Evolutionary conservation across 2,888 invertebrate genomes (phyloP).

Genomic region (Metacarcinus magister): DNA sequence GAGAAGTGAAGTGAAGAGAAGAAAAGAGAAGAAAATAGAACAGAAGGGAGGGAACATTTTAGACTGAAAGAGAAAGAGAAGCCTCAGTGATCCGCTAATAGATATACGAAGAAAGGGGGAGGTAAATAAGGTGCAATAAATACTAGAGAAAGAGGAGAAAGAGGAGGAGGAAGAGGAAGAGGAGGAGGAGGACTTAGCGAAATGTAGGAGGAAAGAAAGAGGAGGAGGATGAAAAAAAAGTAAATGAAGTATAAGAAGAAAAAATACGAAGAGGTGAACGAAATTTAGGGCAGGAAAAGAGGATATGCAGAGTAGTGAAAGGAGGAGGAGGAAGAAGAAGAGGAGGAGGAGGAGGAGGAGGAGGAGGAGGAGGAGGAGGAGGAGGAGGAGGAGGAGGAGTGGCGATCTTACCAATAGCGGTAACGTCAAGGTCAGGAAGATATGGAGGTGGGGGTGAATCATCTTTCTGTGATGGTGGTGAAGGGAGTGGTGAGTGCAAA

Average conservation of each 20-base stretch:
- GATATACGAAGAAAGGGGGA: not conserved
- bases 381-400: not conserved
- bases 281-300: too few relatives aligned
- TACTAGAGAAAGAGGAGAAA: not conserved
- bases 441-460: not conserved
- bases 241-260: too few relatives aligned
- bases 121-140: not conserved
- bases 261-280: too few relatives aligned
- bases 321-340: too few relatives aligned
- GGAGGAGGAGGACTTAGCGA: too few relatives aligned
- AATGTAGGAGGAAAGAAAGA: too few relatives aligned
- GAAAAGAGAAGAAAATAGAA: not conserved
- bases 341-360: too few relatives aligned
- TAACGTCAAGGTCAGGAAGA: slow-evolving; percentile 2
- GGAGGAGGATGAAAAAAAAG: too few relatives aligned
- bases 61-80: not conserved
- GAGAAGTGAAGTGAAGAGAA: not conserved
- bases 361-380: not conserved
- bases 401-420: not conserved
- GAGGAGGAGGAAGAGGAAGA: not conserved
- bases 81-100: not conserved
- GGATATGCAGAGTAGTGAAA: too few relatives aligned
- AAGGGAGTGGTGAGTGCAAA: not conserved
- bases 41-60: not conserved
- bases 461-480: not conserved